Evolutionary conservation across 2,888 invertebrate species (phyloP).

Genomic region (Trichopoda pennipes): DNA sequence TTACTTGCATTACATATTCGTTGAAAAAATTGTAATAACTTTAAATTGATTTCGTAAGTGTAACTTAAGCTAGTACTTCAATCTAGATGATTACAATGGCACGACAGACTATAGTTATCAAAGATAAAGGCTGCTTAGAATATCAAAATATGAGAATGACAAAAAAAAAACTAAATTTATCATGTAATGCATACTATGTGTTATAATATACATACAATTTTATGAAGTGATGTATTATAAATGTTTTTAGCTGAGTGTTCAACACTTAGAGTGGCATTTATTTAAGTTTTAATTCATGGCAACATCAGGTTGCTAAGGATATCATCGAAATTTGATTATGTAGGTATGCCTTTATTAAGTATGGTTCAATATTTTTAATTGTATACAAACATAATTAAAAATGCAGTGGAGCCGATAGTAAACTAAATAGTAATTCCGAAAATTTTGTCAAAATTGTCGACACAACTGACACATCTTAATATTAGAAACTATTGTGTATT

Average conservation of each 20-base stretch:
- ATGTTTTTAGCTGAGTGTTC: neutral
- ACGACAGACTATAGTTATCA: neutral
- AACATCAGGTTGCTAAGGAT: neutral
- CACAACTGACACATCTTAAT: too few relatives aligned
- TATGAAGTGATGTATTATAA: too few relatives aligned
- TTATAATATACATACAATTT: too few relatives aligned
- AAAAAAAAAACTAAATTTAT: too few relatives aligned
- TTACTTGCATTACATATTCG: neutral
- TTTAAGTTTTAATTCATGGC: neutral
- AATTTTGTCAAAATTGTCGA: neutral
- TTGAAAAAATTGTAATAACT: neutral
- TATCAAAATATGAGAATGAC: too few relatives aligned
- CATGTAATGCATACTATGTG: too few relatives aligned
- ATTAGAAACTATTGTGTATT: too few relatives aligned
- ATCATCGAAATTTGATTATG: constrained; percentile 31
- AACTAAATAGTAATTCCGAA: neutral
- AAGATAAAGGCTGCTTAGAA: too few relatives aligned
- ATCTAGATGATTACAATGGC: neutral
- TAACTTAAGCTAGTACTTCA: constrained; percentile 29
- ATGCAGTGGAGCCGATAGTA: neutral
- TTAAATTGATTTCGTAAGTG: constrained; percentile 52
- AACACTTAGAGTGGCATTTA: neutral
- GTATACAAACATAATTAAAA: neutral
- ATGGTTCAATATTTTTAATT: neutral
- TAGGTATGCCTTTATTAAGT: neutral